Percentiles rank a stretch among this genome's conserved stretches.
Evolutionary conservation across 2,797 vertebrate species (phyloP).

Genomic region (Petrocephalus schoutedeni): DNA sequence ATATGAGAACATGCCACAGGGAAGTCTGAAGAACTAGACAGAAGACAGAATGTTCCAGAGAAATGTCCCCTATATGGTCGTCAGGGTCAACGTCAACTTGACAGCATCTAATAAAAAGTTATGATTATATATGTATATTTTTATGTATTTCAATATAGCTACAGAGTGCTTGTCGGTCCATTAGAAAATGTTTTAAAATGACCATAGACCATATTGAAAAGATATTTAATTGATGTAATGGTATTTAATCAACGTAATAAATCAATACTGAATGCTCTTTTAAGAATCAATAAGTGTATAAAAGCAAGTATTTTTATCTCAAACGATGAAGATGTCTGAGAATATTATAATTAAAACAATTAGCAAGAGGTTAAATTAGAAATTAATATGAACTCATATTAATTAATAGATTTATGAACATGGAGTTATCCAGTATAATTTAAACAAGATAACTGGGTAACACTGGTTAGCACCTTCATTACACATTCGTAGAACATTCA

Average conservation of each 20-base stretch:
- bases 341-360: not conserved
- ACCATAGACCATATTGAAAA: not conserved
- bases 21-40: not conserved
- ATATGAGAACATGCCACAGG: not conserved
- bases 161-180: not conserved
- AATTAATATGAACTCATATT: not conserved
- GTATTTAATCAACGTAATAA: not conserved
- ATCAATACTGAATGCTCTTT: not conserved
- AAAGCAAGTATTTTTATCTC: not conserved
- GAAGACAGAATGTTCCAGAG: not conserved
- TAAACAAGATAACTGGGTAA: not conserved
- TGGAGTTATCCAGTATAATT: not conserved
- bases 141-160: not conserved
- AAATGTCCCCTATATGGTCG: not conserved
- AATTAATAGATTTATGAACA: not conserved
- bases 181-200: not conserved
- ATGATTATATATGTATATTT: not conserved
- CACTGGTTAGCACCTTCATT: not conserved
- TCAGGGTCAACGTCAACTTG: not conserved
- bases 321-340: not conserved
- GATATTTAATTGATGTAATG: not conserved
- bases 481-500: not conserved
- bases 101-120: not conserved
- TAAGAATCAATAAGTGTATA: not conserved
- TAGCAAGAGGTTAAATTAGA: not conserved